These are phyloP conservation scores for Nezara viridula DNA, from an alignment of 2,888 invertebrate genomes.

Conservation along the genomic window DNA sequence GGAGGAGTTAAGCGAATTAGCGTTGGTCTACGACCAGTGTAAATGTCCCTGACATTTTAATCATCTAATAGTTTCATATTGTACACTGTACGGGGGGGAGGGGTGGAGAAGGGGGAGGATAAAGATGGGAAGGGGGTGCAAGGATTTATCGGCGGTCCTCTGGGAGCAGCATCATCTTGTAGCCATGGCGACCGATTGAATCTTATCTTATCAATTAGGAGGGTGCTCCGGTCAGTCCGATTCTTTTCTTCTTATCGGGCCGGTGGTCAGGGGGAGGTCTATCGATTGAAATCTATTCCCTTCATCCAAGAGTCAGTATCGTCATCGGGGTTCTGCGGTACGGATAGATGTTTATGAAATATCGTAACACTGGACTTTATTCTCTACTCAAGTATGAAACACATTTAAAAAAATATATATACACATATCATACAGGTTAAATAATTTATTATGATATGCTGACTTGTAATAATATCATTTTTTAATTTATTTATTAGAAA, in stretches of 20 bases:
- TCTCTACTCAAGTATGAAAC: too few relatives aligned
- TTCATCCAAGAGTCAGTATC: background rate
- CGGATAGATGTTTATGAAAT: too few relatives aligned
- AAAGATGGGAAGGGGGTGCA: background rate
- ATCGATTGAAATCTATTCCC: conserved; percentile 33
- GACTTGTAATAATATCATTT: too few relatives aligned
- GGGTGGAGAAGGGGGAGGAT: background rate
- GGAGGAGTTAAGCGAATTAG: background rate
- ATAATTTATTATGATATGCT: too few relatives aligned
- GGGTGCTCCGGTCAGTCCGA: background rate
- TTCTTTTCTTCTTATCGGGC: background rate
- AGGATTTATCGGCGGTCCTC: conserved; percentile 50
- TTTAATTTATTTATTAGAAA: too few relatives aligned
- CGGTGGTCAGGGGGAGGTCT: background rate
- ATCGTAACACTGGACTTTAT: too few relatives aligned
- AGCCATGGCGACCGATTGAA: conserved; percentile 44
- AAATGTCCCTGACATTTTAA: conserved; percentile 51
- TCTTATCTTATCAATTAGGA: conserved; percentile 57
- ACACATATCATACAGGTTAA: too few relatives aligned
- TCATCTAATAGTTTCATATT: conserved; percentile 51
- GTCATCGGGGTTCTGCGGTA: background rate
- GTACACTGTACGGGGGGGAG: background rate
- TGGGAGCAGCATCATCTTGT: conserved; percentile 39
- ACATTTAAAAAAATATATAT: too few relatives aligned
- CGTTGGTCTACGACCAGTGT: background rate